Evolutionary conservation across 2,888 invertebrate genomes (phyloP).

Genomic region (Lithophane socia): DNA sequence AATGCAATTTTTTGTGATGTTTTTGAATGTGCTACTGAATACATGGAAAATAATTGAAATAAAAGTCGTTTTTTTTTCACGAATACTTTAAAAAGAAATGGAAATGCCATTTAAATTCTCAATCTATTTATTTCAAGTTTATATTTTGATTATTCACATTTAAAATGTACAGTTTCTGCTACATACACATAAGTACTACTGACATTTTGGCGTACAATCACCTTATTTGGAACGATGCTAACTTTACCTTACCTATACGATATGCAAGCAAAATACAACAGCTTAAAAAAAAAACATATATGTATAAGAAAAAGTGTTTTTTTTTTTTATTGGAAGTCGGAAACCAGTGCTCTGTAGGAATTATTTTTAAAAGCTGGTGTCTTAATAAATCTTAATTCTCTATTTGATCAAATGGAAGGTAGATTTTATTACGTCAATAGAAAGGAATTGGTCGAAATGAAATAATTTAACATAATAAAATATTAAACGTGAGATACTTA

Average conservation of each 20-base stretch:
- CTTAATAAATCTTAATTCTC: neutral
- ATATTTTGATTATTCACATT: constrained; percentile 68
- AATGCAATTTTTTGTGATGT: constrained; percentile 35
- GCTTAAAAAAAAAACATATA: neutral
- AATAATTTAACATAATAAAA: constrained; percentile 2
- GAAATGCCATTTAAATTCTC: constrained; percentile 44
- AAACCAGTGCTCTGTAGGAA: constrained; percentile 45
- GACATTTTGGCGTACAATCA: constrained; percentile 66
- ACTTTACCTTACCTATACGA: constrained; percentile 18
- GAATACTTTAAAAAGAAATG: neutral
- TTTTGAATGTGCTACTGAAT: constrained; percentile 41
- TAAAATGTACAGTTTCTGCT: constrained; percentile 67
- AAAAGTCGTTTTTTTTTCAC: constrained; percentile 7
- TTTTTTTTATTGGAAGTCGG: neutral
- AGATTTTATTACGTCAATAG: neutral
- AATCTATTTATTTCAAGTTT: constrained; percentile 72
- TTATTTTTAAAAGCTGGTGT: constrained; percentile 42
- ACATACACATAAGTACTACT: constrained; percentile 66
- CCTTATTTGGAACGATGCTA: constrained; percentile 50
- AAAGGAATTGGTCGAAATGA: neutral
- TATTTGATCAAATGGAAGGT: constrained; percentile 16
- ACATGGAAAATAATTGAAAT: constrained; percentile 34
- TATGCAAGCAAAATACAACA: constrained; percentile 33
- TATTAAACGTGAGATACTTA: neutral
- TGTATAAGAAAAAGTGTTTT: neutral